A percentile compares a stretch with the other conserved stretches of the same genome.
These are phyloP conservation scores for Phainopepla nitens DNA, from an alignment of 2,113 vertebrate genomes.

Conservation along the genomic window DNA sequence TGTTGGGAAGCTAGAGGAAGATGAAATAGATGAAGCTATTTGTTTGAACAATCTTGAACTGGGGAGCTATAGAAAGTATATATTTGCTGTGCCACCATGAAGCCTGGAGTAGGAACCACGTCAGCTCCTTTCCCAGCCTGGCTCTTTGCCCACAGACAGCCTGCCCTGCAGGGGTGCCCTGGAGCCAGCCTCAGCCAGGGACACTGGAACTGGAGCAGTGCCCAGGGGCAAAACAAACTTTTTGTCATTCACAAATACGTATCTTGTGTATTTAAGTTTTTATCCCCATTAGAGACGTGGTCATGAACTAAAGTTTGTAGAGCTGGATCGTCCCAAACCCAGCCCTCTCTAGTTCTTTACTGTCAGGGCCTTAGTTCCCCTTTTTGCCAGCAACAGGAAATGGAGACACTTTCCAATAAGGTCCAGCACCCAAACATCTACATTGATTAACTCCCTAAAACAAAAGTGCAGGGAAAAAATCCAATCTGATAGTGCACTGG, in stretches of 20 bases:
- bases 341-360: neutral
- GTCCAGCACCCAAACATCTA: neutral
- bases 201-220: neutral
- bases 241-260: neutral
- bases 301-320: no score
- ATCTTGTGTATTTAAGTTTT: neutral
- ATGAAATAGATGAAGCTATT: neutral
- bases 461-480: neutral
- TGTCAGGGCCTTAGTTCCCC: neutral
- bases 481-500: neutral
- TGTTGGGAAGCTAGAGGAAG: neutral
- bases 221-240: neutral
- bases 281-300: neutral
- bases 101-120: neutral
- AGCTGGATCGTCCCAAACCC: neutral
- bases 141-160: no score
- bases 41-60: neutral
- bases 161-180: neutral
- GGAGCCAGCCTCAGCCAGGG: neutral
- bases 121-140: neutral
- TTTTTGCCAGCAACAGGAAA: accelerated
- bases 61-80: accelerated
- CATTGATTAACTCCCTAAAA: neutral
- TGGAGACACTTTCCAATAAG: neutral
- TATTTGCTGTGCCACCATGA: neutral